A percentile compares a stretch with the other conserved stretches of the same genome.
Evolutionary conservation across 2,113 vertebrate genomes (phyloP).

Genomic region (Etheostoma cragini): DNA sequence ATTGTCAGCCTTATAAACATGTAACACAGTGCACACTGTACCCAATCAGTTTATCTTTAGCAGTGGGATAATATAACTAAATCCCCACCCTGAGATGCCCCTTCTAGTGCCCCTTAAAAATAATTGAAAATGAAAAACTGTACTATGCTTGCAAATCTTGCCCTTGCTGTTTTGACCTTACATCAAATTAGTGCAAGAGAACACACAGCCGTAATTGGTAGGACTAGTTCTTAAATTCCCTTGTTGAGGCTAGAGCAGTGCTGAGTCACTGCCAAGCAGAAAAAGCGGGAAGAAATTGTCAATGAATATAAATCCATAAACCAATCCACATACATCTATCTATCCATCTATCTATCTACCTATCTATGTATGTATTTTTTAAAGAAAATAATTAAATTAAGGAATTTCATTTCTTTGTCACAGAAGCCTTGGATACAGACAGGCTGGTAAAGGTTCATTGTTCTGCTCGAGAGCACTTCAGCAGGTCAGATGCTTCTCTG

Average conservation of each 20-base stretch:
- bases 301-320: neutral
- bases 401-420: neutral
- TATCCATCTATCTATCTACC: neutral
- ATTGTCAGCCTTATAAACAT: constrained; percentile 2
- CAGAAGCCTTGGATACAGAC: constrained; percentile 2
- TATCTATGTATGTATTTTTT: neutral
- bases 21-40: neutral
- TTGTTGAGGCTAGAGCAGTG: constrained; percentile 25
- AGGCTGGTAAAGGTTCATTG: neutral
- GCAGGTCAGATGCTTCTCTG: constrained; percentile 14
- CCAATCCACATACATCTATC: neutral
- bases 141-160: constrained; percentile 9
- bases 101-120: neutral
- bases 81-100: neutral
- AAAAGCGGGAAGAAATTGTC: neutral
- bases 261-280: constrained; percentile 49
- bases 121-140: constrained; percentile 7
- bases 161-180: constrained; percentile 33
- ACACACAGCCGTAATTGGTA: constrained; percentile 40
- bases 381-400: no score
- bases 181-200: constrained; percentile 27
- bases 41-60: neutral
- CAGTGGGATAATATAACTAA: neutral
- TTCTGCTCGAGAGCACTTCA: constrained; percentile 5
- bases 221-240: constrained; percentile 34